Evolutionary conservation across 2,113 vertebrate genomes (phyloP).

Genomic region (Dicaeum eximium): DNA sequence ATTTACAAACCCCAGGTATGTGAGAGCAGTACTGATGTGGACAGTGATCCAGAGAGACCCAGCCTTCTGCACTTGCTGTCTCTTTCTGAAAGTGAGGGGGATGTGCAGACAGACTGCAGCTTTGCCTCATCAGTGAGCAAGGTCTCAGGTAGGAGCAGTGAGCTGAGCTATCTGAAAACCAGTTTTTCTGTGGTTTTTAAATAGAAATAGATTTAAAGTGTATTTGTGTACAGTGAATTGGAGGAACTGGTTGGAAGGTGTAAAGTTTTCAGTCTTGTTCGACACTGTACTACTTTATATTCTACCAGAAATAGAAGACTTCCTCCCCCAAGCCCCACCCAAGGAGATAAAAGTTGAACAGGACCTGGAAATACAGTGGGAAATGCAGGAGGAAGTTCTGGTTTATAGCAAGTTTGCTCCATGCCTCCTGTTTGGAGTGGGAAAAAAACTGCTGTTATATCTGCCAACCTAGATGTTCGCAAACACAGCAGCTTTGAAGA

Average conservation of each 20-base stretch:
- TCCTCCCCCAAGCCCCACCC: not conserved
- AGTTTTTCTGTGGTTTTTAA: not conserved
- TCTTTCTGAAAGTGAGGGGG: conserved; percentile 58
- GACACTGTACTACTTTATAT: not conserved
- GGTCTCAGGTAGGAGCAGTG: conserved; percentile 61
- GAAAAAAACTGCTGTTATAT: not conserved
- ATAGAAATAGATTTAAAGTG: not conserved
- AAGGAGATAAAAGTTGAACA: not conserved
- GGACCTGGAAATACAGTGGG: not conserved
- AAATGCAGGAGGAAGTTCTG: not conserved
- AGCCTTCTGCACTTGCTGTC: not conserved
- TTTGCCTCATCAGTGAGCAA: conserved; percentile 23
- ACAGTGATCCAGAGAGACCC: conserved; percentile 51
- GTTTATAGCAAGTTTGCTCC: not conserved
- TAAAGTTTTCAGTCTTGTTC: not conserved
- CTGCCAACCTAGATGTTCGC: not conserved
- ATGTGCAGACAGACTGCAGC: conserved; percentile 41
- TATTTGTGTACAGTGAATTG: not conserved
- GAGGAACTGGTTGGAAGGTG: not conserved
- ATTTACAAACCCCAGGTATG: conserved; percentile 29
- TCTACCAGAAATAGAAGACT: not conserved
- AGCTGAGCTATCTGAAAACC: not conserved
- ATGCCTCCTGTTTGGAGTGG: not conserved
- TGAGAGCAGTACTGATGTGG: conserved; percentile 59
- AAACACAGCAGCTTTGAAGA: not conserved